Evolutionary conservation across 2,888 invertebrate genomes (phyloP).

Genomic region (Seira ritae): DNA sequence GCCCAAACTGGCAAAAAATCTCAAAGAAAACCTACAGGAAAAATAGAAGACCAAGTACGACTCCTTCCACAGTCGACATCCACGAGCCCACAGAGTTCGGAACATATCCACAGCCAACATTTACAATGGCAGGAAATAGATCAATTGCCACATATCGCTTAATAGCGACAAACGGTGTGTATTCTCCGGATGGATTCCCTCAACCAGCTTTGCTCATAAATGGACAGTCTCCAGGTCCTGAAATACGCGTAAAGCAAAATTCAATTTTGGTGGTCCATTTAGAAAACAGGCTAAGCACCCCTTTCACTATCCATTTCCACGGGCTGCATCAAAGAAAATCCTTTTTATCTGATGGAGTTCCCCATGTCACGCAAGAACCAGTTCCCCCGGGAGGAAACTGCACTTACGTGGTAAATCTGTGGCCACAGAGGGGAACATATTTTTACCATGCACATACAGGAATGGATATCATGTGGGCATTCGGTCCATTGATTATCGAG

Average conservation of each 20-base stretch:
- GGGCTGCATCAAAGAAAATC: constrained; percentile 63
- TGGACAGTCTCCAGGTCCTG: constrained; percentile 62
- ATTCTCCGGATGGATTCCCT: constrained; percentile 56
- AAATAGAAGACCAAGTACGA: neutral
- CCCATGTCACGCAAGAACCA: constrained; percentile 59
- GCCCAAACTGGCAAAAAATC: constrained; percentile 45
- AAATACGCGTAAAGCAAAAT: constrained; percentile 45
- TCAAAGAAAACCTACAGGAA: constrained; percentile 13
- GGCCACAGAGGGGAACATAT: constrained; percentile 64
- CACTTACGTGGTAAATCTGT: constrained; percentile 45
- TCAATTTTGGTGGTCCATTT: constrained; percentile 49
- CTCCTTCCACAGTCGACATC: neutral
- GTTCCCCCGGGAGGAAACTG: constrained; percentile 54
- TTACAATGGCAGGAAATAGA: constrained; percentile 30
- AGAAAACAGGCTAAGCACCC: constrained; percentile 38
- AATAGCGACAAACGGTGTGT: constrained; percentile 38
- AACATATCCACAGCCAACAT: constrained; percentile 48
- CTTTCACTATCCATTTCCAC: constrained; percentile 60
- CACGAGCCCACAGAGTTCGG: constrained; percentile 30
- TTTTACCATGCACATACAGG: constrained; percentile 67
- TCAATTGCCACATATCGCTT: constrained; percentile 38
- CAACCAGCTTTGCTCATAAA: constrained; percentile 56
- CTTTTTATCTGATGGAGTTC: constrained; percentile 63
- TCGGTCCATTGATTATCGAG: constrained; percentile 61
- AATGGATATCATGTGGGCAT: constrained; percentile 63